Base-by-base conservation (phyloP, 2,113 vertebrate genomes). In the Ancistrus triradiatus region DNA sequence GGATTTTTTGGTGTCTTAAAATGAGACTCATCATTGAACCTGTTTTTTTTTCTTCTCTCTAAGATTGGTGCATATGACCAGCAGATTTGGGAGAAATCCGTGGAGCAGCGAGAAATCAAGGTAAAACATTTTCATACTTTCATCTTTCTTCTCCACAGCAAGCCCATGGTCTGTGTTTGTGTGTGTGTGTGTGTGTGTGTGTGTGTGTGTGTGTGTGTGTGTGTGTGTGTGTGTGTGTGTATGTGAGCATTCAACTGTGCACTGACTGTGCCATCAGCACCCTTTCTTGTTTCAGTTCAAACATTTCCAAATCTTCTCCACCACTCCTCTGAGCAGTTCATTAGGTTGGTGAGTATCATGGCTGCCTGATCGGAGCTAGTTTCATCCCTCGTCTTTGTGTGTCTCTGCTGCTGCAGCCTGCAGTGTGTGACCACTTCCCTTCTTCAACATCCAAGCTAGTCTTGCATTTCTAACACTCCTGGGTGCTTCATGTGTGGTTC, bases 51-150 rank as follows among this genome's bases (percentile, higher is more conserved):
- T 59, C 7, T 37, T 53, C 69, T 59, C 53, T 78, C 68, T 56
- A 80, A 99, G 96, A 99, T 99, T 73, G 96, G 96, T 55, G 96
- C 96, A n/a, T 99, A 99, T 66, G 96, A 99, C 82, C 96, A 99
- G 77, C 95, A 99, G 88, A 98, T 98, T 89, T 99, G 96, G 96
- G 96, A 99, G 87, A 98, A 98, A 84, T 99, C 96, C 47, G 95
- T 99, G 83, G 96, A 99, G 75, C 96, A 98, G 84, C 87, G 94
- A 89, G 96, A 99, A 87, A 99, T 99, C 75, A 99, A 98, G 95
- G 96, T 99, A 83, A 63, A 51, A 24, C 2, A 53, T 28, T 28
- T 7, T 63, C 21, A 22, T 5, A 24, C 11, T 21, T 15, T 35
- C 44, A 4, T 22, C 13, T 42, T 37, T 8, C n/a, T 49, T 27